Percentiles rank a stretch among this genome's conserved stretches.
These are phyloP conservation scores for Perodicticus potto DNA, from an alignment of 2,797 vertebrate species.

Conservation along the genomic window DNA sequence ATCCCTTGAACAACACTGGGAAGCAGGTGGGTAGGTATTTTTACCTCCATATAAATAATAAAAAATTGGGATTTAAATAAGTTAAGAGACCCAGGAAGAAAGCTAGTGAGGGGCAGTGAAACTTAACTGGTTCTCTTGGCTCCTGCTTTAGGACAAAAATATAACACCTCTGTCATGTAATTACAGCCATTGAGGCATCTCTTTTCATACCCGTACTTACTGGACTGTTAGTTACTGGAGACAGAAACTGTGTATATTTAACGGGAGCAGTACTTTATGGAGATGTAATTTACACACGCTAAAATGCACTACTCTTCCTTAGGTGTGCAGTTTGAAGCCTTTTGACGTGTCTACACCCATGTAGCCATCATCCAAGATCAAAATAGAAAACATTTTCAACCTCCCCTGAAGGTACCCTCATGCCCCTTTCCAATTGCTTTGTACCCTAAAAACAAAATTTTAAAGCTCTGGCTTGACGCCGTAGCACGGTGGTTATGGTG, in stretches of 20 bases:
- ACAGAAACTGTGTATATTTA: neutral
- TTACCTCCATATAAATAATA: neutral
- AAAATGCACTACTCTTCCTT: neutral
- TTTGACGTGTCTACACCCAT: neutral
- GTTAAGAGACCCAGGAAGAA: constrained; percentile 35
- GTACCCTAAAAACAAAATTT: neutral
- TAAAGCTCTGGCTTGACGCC: neutral
- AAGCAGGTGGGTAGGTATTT: neutral
- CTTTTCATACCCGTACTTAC: neutral
- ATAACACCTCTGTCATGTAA: neutral
- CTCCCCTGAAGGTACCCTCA: neutral
- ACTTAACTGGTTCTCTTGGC: neutral
- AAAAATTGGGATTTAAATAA: neutral
- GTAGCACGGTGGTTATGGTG: too few species aligned
- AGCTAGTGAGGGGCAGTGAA: neutral
- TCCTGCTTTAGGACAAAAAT: neutral
- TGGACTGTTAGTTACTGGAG: neutral
- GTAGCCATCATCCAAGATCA: neutral
- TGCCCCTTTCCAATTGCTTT: neutral
- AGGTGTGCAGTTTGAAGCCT: neutral
- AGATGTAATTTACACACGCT: neutral
- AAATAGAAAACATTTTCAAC: neutral
- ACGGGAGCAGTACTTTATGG: neutral
- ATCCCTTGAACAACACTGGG: neutral
- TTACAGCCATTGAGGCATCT: neutral